Base-by-base conservation (phyloP, 2,113 vertebrate species). In the Gadus chalcogrammus region DNA sequence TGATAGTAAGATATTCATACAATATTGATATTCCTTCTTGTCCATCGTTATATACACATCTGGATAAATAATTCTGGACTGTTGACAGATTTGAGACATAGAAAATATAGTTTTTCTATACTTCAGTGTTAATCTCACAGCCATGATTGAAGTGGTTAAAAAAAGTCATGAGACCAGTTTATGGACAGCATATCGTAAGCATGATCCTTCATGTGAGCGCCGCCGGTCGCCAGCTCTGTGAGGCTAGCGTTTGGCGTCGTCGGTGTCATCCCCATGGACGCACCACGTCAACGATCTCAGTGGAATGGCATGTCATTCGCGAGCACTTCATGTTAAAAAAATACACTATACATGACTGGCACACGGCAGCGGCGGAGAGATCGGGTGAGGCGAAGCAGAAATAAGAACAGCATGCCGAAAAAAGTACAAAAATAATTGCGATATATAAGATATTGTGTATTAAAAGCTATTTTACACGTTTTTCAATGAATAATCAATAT, bases 381-480 rank as follows among this genome's bases (percentile, higher is more conserved):
- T 48, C 42, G 42, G 42, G 42, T 48, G 42, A 48, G 8, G 2
- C 78, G 94, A 94, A 93, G 89, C 88, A 86, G 91, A 90, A 76
- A 73, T 89, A 86, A 91, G 87, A 92, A 91, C 74, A 77, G 84
- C 95, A 97, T 95, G 95, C 94, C 88, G 76, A 68, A 48, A 42
- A 42, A 92, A 81, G 89, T 92, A 90, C 89, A 84, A 91, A 92
- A 94, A 93, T 92, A 95, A 90, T 75, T 92, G 91, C 87, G 88
- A 86, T 92, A 91, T 90, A 87, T 89, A 58, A 58, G 55, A 58
- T 58, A 58, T 3, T 58, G 55, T 58, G 86, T 92, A 91, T 91
- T 92, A 91, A 83, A 94, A 15, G 64, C 72, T 92, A 85, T 90
- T 86, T 91, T 93, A 95, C 92, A 94, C 42, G 89, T 89, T 76